These are phyloP conservation scores for Drosophila austrosaltans DNA, from an alignment of 2,888 invertebrate species.

Conservation along the genomic window DNA sequence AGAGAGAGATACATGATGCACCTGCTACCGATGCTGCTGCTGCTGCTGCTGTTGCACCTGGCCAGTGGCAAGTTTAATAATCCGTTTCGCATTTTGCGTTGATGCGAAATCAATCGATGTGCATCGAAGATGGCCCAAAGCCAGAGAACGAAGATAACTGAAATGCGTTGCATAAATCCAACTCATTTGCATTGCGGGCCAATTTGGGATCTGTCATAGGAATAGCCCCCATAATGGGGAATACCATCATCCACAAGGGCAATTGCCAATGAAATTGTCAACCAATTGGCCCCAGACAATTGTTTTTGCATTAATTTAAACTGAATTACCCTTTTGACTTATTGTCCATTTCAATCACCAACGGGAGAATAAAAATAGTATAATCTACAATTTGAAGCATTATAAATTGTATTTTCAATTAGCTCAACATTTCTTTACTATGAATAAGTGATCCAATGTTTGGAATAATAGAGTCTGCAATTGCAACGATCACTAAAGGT, in stretches of 20 bases:
- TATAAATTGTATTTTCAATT: too few species aligned
- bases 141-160: constrained; percentile 23
- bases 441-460: too few species aligned
- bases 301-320: constrained; percentile 5
- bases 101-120: constrained; percentile 75
- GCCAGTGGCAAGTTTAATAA: constrained; percentile 64
- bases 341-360: background rate
- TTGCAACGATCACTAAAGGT: too few species aligned
- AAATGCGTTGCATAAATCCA: constrained; percentile 53
- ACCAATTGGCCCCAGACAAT: constrained; percentile 6
- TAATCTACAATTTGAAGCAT: background rate
- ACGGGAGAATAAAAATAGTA: background rate
- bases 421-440: too few species aligned
- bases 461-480: too few species aligned
- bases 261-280: constrained; percentile 3
- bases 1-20: background rate
- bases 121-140: constrained; percentile 58
- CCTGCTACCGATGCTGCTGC: constrained; percentile 15
- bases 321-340: background rate
- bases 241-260: background rate
- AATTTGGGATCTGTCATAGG: background rate
- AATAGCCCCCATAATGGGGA: background rate
- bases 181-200: constrained; percentile 11
- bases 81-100: constrained; percentile 67
- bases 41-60: constrained; percentile 36